Percentiles rank a stretch among this genome's conserved stretches.
phyloP scores from a whole-genome alignment of 2,888 invertebrate genomes.

The Pycnomerus fuliginosus region DNA sequence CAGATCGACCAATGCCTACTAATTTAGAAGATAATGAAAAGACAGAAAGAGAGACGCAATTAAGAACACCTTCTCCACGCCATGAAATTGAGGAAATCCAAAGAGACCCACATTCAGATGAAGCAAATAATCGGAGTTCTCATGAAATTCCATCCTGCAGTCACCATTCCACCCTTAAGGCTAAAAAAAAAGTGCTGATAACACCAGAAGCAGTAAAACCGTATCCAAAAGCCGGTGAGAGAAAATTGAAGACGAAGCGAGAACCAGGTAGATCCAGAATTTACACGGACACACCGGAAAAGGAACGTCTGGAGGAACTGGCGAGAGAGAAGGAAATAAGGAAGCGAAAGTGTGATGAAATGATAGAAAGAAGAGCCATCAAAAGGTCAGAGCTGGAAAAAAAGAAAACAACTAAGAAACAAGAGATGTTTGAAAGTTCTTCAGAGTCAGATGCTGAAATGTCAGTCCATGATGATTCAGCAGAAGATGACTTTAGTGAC shows the following conservation, averaged over 20 bases:
- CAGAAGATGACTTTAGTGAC: background rate
- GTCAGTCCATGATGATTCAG: background rate
- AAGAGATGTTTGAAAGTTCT: background rate
- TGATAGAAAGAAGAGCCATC: background rate
- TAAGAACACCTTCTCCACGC: no score
- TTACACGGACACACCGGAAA: conserved; percentile 1
- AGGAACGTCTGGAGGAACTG: background rate
- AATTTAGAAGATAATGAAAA: no score
- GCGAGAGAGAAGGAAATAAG: background rate
- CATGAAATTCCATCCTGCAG: no score
- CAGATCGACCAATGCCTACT: no score
- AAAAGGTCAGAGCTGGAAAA: background rate
- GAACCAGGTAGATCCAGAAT: background rate
- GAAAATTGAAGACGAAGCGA: background rate
- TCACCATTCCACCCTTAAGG: no score
- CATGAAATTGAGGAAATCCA: no score
- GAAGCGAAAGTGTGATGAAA: background rate
- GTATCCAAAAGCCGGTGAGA: background rate
- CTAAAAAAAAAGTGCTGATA: no score
- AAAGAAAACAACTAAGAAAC: background rate
- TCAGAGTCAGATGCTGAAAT: background rate
- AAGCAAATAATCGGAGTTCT: no score
- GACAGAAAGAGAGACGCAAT: no score
- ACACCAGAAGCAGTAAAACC: conserved; percentile 1
- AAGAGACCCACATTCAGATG: no score